Base-by-base conservation (phyloP, 2,113 vertebrate species). In the Rissa tridactyla region DNA sequence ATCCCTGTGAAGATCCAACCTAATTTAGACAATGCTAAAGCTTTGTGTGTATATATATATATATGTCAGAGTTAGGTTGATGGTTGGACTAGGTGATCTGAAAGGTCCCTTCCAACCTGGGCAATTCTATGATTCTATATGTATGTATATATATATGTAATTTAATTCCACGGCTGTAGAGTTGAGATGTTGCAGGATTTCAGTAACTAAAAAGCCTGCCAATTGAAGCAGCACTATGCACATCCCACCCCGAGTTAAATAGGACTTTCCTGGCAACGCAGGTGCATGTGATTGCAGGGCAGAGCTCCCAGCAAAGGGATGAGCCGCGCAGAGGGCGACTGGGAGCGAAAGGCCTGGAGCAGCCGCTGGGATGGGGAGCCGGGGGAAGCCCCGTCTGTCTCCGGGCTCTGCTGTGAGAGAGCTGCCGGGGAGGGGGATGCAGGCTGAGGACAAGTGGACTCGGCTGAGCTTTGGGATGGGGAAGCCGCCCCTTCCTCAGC, bases 241-340 rank as follows among this genome's bases (percentile, higher is more conserved):
- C 17, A 0, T 44, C 40, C 52, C 66, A 51, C 12, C 27, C 42
- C 0, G 10, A n/a, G 16, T 27, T 62, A 26, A 62, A 44, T 3
- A 30, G 13, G 47, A 5, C 55, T 62, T 62, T 13, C 32, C 55
- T n/a, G 42, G 12, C 27, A 11, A 10, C 4, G 46, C 38, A 17
- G 61, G 44, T 29, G 60, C 11, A 61, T 62, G 27, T 27, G 66
- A 20, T 22, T 13, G 60, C 60, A 17, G 72, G 79, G 58, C 3
- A 46, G 52, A 42, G 26, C 58, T n/a, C 20, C 2, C 65, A 32
- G 65, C 14, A 7, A n/a, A 60, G 15, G 68, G 60, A 23, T 7
- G 5, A 5, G 25, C 30, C 10, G 34, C 5, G 17, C 8, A 5
- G 46, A 13, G 25, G 46, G 38, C 6, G 46, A 22, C 0, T 17